phyloP scores from a whole-genome alignment of 2,113 vertebrate genomes.

The Hippolais icterina region DNA sequence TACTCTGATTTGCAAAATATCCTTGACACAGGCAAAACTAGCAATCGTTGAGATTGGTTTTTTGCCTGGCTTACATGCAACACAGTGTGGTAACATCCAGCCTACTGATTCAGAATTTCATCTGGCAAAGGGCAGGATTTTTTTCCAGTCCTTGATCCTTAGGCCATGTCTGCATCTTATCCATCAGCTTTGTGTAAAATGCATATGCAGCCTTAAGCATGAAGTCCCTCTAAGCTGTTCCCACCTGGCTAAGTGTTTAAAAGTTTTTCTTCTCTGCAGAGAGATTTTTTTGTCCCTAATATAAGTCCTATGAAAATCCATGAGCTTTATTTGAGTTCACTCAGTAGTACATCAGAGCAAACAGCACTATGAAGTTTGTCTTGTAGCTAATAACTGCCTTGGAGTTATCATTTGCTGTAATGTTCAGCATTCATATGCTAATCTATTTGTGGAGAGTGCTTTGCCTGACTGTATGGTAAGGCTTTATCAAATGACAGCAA shows the following conservation, averaged over 20 bases:
- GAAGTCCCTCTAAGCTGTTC: background rate
- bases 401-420: background rate
- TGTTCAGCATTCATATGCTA: constrained; percentile 7
- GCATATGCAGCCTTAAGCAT: background rate
- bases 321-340: background rate
- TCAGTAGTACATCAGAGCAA: background rate
- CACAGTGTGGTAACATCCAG: background rate
- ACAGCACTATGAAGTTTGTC: background rate
- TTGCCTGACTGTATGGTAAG: background rate
- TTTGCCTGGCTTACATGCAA: background rate
- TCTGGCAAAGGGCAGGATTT: background rate
- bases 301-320: background rate
- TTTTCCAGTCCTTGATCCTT: background rate
- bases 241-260: background rate
- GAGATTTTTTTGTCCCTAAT: background rate
- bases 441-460: background rate
- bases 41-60: background rate
- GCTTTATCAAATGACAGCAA: constrained; percentile 8
- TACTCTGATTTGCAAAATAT: background rate
- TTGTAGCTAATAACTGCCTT: background rate
- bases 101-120: background rate
- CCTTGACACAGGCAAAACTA: background rate
- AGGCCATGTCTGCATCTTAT: background rate
- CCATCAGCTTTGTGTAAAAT: background rate
- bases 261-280: background rate